Evolutionary conservation across 2,888 invertebrate genomes (phyloP).

Genomic region (Nasonia oneida): DNA sequence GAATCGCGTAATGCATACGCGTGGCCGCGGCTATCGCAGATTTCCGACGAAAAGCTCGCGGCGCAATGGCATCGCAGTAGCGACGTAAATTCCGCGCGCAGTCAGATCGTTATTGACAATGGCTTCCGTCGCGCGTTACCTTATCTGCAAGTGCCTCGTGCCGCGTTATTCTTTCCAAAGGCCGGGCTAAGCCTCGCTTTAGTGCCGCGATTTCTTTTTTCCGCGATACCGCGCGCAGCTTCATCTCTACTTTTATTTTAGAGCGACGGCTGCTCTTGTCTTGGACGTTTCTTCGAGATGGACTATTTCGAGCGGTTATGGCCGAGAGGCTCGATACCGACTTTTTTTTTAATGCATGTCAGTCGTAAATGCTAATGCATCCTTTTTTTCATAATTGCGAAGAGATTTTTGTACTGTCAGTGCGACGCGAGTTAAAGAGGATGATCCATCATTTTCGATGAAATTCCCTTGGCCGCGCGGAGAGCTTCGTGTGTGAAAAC

Average conservation of each 20-base stretch:
- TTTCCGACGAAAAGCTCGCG: slow-evolving; percentile 5
- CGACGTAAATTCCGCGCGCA: slow-evolving; percentile 23
- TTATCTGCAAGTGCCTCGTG: slow-evolving; percentile 29
- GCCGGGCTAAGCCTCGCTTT: background rate
- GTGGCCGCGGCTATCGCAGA: background rate
- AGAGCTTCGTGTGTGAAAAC: background rate
- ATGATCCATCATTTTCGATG: slow-evolving; percentile 45
- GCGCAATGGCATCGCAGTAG: background rate
- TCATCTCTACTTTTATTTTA: background rate
- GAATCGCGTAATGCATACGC: slow-evolving; percentile 1
- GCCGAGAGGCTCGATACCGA: background rate
- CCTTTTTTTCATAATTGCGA: background rate
- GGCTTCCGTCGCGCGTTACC: slow-evolving; percentile 46
- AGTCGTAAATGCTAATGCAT: background rate
- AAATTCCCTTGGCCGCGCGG: slow-evolving; percentile 9
- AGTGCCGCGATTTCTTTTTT: background rate
- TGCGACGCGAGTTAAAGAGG: background rate
- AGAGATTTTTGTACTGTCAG: slow-evolving; percentile 13
- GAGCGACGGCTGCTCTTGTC: background rate
- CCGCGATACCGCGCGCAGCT: background rate
- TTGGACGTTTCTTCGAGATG: slow-evolving; percentile 2
- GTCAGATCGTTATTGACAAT: slow-evolving; percentile 43
- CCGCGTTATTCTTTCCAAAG: slow-evolving; percentile 14
- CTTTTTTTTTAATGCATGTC: background rate
- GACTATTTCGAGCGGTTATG: background rate